phyloP scores from a whole-genome alignment of 2,113 vertebrate species.

The Sinocyclocheilus anshuiensis region DNA sequence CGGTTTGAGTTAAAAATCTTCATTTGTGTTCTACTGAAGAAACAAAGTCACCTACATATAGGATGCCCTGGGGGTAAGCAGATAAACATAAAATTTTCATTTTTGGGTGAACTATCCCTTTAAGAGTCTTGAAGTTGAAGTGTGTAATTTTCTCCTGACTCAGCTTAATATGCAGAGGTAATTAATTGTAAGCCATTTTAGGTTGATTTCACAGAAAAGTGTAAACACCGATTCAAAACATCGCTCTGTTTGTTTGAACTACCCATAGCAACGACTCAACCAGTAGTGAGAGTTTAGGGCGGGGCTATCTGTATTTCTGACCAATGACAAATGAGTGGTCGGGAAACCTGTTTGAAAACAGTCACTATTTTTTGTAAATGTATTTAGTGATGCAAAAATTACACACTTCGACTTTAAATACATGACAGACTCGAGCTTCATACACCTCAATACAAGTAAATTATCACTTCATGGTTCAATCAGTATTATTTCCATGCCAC shows the following conservation, averaged over 20 bases:
- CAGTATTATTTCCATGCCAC: neutral
- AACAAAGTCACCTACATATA: too few species aligned
- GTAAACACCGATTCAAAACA: slow-evolving; percentile 5
- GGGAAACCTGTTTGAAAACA: slow-evolving; percentile 10
- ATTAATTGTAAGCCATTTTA: slow-evolving; percentile 2
- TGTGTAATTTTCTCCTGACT: neutral
- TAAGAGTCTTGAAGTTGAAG: neutral
- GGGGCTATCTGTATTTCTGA: neutral
- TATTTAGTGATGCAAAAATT: neutral
- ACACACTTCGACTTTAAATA: neutral
- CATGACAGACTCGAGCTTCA: neutral
- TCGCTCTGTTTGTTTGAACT: neutral
- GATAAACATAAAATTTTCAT: too few species aligned
- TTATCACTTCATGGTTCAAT: neutral
- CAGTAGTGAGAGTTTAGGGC: neutral
- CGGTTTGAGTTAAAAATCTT: too few species aligned
- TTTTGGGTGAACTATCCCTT: too few species aligned
- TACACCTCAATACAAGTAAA: neutral
- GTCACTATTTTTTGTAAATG: neutral
- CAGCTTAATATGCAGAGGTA: neutral
- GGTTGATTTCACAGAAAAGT: neutral
- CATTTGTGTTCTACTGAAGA: too few species aligned
- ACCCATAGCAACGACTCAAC: neutral
- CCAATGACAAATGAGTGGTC: neutral
- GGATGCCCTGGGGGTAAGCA: too few species aligned